These are phyloP conservation scores for Pheosia gnoma DNA, from an alignment of 2,888 invertebrate species.

Conservation along the genomic window DNA sequence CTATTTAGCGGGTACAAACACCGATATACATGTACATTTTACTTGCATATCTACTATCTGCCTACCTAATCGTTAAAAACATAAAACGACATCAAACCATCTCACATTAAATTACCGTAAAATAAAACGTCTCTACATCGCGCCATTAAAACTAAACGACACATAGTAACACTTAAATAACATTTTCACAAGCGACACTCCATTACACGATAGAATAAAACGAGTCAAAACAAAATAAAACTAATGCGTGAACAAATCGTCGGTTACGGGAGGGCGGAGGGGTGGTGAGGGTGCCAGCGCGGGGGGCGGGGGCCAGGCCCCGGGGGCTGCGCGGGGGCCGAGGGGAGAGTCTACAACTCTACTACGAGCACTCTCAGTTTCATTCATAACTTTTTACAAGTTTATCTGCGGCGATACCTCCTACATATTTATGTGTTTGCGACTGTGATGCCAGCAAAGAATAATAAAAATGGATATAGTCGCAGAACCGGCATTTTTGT, in stretches of 20 bases:
- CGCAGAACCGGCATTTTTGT: neutral
- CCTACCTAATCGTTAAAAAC: neutral
- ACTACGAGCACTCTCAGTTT: conserved; percentile 83
- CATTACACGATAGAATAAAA: conserved; percentile 61
- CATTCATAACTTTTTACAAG: conserved; percentile 85
- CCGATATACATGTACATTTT: too few relatives aligned
- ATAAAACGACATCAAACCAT: neutral
- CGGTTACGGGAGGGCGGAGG: conserved; percentile 46
- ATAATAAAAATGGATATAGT: conserved; percentile 22
- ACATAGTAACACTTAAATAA: conserved; percentile 18
- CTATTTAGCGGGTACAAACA: too few relatives aligned
- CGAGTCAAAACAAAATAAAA: conserved; percentile 77
- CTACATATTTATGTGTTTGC: conserved; percentile 83
- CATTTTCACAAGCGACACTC: conserved; percentile 23
- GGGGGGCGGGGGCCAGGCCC: conserved; percentile 39
- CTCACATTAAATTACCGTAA: conserved; percentile 7
- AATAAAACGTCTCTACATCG: neutral
- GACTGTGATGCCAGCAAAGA: conserved; percentile 67
- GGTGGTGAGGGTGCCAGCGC: conserved; percentile 43
- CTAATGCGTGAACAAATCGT: conserved; percentile 80
- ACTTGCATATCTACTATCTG: too few relatives aligned
- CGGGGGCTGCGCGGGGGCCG: conserved; percentile 27
- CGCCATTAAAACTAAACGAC: conserved; percentile 10
- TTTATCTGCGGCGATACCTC: conserved; percentile 82
- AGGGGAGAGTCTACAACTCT: conserved; percentile 70